Evolutionary conservation across 1,140 invertebrate genomes (phyloP), one percentile per base, ranked within the genome.

Genomic region (Tetramorium alpestre): DNA sequence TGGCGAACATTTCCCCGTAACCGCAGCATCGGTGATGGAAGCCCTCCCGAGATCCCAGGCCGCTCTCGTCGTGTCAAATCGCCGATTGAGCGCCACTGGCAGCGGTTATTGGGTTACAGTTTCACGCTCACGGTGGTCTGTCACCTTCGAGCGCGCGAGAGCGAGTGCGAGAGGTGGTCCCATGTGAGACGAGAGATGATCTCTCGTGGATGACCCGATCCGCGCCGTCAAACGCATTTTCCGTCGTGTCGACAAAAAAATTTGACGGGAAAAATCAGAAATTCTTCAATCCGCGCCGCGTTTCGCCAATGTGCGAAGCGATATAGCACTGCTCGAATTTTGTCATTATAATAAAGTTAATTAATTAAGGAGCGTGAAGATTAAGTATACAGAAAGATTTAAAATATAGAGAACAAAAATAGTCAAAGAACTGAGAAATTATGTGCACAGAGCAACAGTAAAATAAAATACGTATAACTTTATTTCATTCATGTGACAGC

Each of bases 101-200:
- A 38, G 77, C 82, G 90, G 87, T 91, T 91, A 88, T 91, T 91
- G 87, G 88, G 90, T 91, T 91, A 91, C 77, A 89, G 85, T 91
- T 91, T 88, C 88, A 85, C 89, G 88, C 88, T 90, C 89, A 90
- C 88, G 89, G 89, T 90, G 89, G 89, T 90, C 89, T 90, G 86
- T 90, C 89, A 90, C 89, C 88, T 89, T 89, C 49, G 64, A 51
- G 75, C 49, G 22, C 22, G 54, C 60, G 77, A 28, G 51, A 72
- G 72, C 65, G 76, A 67, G 58, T n/a, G 33, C 56, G 65, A 67
- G 38, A 81, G 38, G 41, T 51, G 64, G 54, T 8, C 6, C 62
- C 28, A 49, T 10, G 41, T 8, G 10, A 44, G 41, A 8, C 41
- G 41, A 47, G 56, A 49, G 81, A 62, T 18, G 58, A 86, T 89